phyloP scores from a whole-genome alignment of 2,888 invertebrate species.

The Rutpela maculata region DNA sequence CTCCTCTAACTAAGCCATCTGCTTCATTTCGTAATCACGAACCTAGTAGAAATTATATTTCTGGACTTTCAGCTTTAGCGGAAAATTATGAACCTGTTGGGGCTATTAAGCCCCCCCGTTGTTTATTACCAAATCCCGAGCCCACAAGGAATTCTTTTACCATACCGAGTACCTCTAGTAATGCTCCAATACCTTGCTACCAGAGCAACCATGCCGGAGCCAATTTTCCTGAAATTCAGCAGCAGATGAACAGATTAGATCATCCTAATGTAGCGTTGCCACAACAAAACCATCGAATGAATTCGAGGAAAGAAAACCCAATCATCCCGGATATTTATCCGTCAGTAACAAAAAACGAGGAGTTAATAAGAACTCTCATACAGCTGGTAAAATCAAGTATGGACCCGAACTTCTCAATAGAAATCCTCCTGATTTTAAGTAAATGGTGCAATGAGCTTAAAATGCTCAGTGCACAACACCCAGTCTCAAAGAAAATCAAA shows the following conservation, averaged over 20 bases:
- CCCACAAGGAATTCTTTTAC: not conserved
- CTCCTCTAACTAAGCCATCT: not conserved
- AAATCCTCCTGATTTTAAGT: constrained; percentile 32
- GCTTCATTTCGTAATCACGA: not conserved
- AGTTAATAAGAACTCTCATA: constrained; percentile 31
- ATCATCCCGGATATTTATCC: not conserved
- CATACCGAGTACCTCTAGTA: not conserved
- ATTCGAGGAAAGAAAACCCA: not conserved
- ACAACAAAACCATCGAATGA: not conserved
- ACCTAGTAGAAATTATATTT: not conserved
- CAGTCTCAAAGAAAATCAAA: constrained; percentile 27
- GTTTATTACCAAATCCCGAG: not conserved
- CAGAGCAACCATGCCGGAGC: not conserved
- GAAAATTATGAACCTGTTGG: not conserved
- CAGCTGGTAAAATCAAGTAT: constrained; percentile 31
- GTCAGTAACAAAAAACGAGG: not conserved
- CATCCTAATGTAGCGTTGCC: not conserved
- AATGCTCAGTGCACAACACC: not conserved
- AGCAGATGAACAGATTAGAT: constrained; percentile 33
- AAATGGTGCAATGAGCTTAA: constrained; percentile 33
- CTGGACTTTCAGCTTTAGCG: not conserved
- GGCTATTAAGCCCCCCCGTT: not conserved
- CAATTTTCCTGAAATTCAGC: constrained; percentile 37
- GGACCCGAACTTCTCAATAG: constrained; percentile 21
- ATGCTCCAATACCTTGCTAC: not conserved